Percentiles rank a stretch among this genome's conserved stretches.
phyloP scores from a whole-genome alignment of 2,888 invertebrate genomes.

The Drepana falcataria region DNA sequence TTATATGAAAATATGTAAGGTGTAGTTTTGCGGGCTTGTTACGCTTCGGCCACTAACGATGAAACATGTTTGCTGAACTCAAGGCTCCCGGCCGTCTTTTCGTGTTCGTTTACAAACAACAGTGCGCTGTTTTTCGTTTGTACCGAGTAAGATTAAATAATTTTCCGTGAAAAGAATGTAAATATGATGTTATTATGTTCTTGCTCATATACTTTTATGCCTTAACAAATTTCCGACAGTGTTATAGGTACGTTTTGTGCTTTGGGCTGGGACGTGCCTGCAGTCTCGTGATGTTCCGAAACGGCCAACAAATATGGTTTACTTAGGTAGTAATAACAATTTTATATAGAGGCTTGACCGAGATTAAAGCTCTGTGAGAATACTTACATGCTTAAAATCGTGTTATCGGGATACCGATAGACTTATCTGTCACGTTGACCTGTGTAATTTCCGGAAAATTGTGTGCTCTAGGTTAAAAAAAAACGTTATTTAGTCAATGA shows the following conservation, averaged over 20 bases:
- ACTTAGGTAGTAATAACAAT: too few species aligned
- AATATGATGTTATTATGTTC: constrained; percentile 36
- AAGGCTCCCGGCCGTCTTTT: constrained; percentile 56
- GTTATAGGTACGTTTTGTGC: neutral
- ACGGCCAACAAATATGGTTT: too few species aligned
- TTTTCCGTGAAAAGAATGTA: constrained; percentile 54
- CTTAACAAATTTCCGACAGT: neutral
- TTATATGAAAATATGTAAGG: constrained; percentile 14
- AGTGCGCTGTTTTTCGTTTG: constrained; percentile 61
- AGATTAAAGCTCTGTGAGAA: too few species aligned
- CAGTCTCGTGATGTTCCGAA: too few species aligned
- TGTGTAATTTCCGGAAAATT: too few species aligned
- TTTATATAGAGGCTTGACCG: too few species aligned
- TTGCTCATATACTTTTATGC: constrained; percentile 8
- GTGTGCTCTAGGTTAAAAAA: too few species aligned
- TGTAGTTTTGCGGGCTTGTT: constrained; percentile 24
- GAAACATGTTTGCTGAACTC: constrained; percentile 64
- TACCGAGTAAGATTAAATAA: constrained; percentile 58
- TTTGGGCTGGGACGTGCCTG: too few species aligned
- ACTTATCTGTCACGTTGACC: too few species aligned
- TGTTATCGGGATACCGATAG: too few species aligned
- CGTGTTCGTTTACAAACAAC: constrained; percentile 65
- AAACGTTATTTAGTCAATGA: too few species aligned
- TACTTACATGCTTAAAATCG: too few species aligned
- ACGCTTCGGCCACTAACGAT: constrained; percentile 41